These are phyloP conservation scores for Microplitis demolitor DNA, from an alignment of 1,140 invertebrate genomes.

Conservation along the genomic window DNA sequence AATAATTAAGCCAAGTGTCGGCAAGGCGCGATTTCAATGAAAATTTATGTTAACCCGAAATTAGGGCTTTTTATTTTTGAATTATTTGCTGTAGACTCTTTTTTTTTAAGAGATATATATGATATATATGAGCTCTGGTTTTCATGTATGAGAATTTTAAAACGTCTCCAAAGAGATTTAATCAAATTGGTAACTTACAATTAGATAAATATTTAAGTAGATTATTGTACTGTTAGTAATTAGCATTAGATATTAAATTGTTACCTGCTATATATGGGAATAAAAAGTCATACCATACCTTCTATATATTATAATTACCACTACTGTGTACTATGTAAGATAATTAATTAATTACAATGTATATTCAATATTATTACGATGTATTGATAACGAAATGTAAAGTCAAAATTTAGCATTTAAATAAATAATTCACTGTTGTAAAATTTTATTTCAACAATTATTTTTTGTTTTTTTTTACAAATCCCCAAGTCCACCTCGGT, in stretches of 20 bases:
- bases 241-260: slow-evolving; percentile 40
- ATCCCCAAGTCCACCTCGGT: slow-evolving; percentile 21
- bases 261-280: slow-evolving; percentile 51
- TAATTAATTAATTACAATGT: slow-evolving; percentile 27
- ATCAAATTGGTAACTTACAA: slow-evolving; percentile 21
- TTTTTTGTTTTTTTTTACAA: slow-evolving; percentile 15
- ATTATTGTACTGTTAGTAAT: slow-evolving; percentile 52
- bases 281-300: slow-evolving; percentile 26
- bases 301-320: slow-evolving; percentile 15
- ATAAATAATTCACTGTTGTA: slow-evolving; percentile 41
- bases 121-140: too few species aligned
- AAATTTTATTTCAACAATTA: slow-evolving; percentile 37
- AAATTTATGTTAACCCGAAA: neutral
- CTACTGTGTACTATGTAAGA: slow-evolving; percentile 33
- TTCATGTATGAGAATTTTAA: too few species aligned
- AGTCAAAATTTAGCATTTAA: slow-evolving; percentile 50
- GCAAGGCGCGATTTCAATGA: neutral
- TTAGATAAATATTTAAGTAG: slow-evolving; percentile 28
- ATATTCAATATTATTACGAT: slow-evolving; percentile 32
- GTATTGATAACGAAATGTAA: slow-evolving; percentile 50
- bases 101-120: neutral
- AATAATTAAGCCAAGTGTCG: neutral
- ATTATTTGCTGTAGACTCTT: neutral
- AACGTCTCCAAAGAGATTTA: neutral
- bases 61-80: neutral